Percentiles rank a stretch among this genome's conserved stretches.
These are phyloP conservation scores for Lampropteryx suffumata DNA, from an alignment of 2,888 invertebrate species.

Conservation along the genomic window DNA sequence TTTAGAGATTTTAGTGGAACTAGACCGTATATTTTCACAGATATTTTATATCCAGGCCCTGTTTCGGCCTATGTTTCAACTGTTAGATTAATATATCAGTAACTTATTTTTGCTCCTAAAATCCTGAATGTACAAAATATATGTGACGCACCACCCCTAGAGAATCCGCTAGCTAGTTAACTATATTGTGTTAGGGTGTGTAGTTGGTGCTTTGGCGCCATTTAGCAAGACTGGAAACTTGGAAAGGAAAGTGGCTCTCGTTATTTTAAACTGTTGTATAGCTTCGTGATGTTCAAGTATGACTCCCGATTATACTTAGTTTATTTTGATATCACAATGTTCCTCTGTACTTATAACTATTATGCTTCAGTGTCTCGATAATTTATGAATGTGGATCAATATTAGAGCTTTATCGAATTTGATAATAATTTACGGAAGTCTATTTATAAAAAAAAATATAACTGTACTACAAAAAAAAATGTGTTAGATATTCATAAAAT, in stretches of 20 bases:
- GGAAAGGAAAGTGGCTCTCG: slow-evolving; percentile 35
- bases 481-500: slow-evolving; percentile 54
- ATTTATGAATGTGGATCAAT: slow-evolving; percentile 81
- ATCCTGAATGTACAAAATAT: slow-evolving; percentile 79
- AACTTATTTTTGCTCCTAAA: slow-evolving; percentile 56
- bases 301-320: slow-evolving; percentile 16
- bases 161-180: slow-evolving; percentile 64
- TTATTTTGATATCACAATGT: slow-evolving; percentile 38
- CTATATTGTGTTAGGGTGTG: slow-evolving; percentile 56
- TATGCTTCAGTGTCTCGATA: slow-evolving; percentile 46
- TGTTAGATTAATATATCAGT: slow-evolving; percentile 27
- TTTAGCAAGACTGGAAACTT: slow-evolving; percentile 52
- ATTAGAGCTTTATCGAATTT: slow-evolving; percentile 83
- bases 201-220: slow-evolving; percentile 45
- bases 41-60: slow-evolving; percentile 29
- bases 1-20: slow-evolving; percentile 61
- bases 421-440: slow-evolving; percentile 80
- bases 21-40: slow-evolving; percentile 38
- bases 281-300: slow-evolving; percentile 32
- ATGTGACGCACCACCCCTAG: slow-evolving; percentile 53
- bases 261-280: slow-evolving; percentile 40
- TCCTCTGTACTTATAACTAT: slow-evolving; percentile 39
- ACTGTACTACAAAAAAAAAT: slow-evolving; percentile 46
- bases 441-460: slow-evolving; percentile 66
- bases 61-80: slow-evolving; percentile 27